Conservation (phyloP, 1,140 invertebrate genomes). For the Drosophila quadrilineata region DNA sequence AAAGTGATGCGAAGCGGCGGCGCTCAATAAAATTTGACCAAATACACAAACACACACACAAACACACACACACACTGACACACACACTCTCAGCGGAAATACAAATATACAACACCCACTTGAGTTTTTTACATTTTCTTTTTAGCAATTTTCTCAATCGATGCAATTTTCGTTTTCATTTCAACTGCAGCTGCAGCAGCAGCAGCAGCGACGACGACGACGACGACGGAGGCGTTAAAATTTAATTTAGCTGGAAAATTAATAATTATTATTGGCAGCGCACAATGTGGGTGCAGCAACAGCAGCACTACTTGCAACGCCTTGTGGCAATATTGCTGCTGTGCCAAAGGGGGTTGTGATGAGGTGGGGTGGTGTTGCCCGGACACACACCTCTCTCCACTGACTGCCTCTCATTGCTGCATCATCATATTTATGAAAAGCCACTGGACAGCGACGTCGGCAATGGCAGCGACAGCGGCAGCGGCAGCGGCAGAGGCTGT, state of each 20-base stretch:
- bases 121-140: slow-evolving; percentile 50
- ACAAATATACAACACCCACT: slow-evolving; percentile 12
- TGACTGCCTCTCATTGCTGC: no score
- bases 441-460: slow-evolving; percentile 52
- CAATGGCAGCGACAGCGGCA: no score
- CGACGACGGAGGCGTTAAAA: no score
- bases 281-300: slow-evolving; percentile 68
- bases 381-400: no score
- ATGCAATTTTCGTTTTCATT: slow-evolving; percentile 74
- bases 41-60: slow-evolving; percentile 4
- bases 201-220: no score
- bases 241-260: slow-evolving; percentile 78
- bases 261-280: slow-evolving; percentile 68
- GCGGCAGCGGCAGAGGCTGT: no score
- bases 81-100: background rate
- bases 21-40: slow-evolving; percentile 43
- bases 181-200: slow-evolving; percentile 38
- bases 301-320: background rate
- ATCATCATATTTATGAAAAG: slow-evolving; percentile 46
- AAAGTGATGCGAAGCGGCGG: slow-evolving; percentile 20
- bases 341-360: no score
- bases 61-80: background rate
- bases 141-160: slow-evolving; percentile 63
- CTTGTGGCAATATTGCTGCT: no score
- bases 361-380: no score